Base-by-base conservation (phyloP, 2,113 vertebrate genomes). In the Perca flavescens region DNA sequence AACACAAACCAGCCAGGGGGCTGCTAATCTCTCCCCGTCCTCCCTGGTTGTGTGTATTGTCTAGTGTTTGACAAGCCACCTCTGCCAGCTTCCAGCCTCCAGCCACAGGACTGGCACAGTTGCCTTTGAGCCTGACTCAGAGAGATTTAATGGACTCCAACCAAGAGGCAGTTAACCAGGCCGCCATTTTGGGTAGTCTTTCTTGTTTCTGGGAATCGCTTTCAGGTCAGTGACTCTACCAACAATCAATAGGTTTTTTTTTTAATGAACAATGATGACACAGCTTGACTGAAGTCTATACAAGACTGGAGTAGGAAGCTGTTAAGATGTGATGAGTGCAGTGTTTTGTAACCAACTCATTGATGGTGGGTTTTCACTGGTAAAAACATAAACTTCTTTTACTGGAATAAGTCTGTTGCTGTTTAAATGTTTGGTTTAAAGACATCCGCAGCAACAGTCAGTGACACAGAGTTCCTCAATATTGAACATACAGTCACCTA, bases 1-100 rank as follows among this genome's bases (percentile, higher is more conserved):
- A 80, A 17, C n/a, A 72, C 14, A 17, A 76, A 61, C 46, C 80
- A 77, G 79, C 71, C 74, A 69, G 83, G 58, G 17, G 80, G 79
- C 86, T 80, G 70, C 60, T 86, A 82, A 91, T 90, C 84, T 87
- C 68, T 70, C 77, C 79, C 86, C 74, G 78, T 83, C 77, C 80
- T 85, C 79, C 72, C 83, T 57, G 78, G 69, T 85, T 76, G 81
- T 86, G 72, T 78, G 79, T 60, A 77, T 84, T 88, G 88, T 87
- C 72, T 64, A 74, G 73, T 43, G 22, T 85, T 88, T 82, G 90
- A 87, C 82, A 86, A 85, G 86, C 56, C 77, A 84, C 83, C 85
- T 89, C 78, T 85, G 79, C 69, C 79, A 84, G 79, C 61, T 67
- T 84, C 63, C 75, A 70, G 87, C 73, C 83, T 77, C 28, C 78